Percentiles rank a stretch among this genome's conserved stretches.
These are phyloP conservation scores for Rhinolophus ferrumequinum DNA, from an alignment of 2,113 vertebrate species.

Conservation along the genomic window DNA sequence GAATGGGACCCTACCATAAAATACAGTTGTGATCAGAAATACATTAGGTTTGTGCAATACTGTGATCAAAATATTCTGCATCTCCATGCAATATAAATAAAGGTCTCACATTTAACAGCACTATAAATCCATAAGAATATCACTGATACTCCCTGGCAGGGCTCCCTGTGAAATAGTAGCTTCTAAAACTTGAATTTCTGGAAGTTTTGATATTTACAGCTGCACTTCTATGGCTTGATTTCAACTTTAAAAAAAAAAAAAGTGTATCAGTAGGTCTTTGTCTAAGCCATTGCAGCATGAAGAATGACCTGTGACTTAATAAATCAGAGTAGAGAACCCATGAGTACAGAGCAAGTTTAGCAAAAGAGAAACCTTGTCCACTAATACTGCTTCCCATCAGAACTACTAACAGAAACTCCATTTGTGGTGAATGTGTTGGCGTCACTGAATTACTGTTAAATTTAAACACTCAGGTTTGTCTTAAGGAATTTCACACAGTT, in stretches of 20 bases:
- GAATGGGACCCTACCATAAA: background rate
- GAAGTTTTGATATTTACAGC: background rate
- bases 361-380: background rate
- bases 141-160: background rate
- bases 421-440: background rate
- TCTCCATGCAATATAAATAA: background rate
- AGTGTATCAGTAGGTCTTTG: background rate
- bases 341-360: background rate
- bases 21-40: background rate
- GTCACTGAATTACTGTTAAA: background rate
- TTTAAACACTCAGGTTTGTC: background rate
- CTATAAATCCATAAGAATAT: background rate
- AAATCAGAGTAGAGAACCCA: background rate
- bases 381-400: no score
- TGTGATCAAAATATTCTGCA: background rate
- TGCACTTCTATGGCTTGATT: background rate
- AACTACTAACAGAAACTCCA: background rate
- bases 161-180: background rate
- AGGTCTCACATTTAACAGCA: background rate
- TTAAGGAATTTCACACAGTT: background rate
- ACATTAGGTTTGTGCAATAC: background rate
- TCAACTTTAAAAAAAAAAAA: background rate
- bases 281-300: background rate
- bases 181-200: background rate
- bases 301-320: background rate